Evolutionary conservation across 2,888 invertebrate species (phyloP), one percentile per base, ranked within the genome.

Genomic region (Thyatira batis): DNA sequence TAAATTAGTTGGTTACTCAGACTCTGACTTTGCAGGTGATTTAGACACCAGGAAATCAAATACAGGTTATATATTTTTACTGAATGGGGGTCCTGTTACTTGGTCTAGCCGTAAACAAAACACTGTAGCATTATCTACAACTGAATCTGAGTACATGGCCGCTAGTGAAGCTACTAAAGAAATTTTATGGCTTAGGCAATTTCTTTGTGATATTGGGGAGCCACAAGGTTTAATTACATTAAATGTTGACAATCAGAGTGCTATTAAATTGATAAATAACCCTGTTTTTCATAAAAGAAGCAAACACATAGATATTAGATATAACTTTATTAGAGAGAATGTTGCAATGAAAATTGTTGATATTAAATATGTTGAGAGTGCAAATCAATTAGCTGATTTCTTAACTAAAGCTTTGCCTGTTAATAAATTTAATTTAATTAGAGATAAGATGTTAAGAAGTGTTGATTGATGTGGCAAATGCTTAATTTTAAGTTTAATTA

Each of bases 61-160:
- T 30, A 62, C 67, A 1, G 70, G 69, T 3, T 71, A 69, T 43
- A 61, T 71, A n/a, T 69, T 69, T 55, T 21, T 57, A 5, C 44
- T 70, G 53, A 71, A 71, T 63, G 65, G 67, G 0, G 69, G 68
- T n/a, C 65, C 67, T n/a, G 45, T 71, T 1, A 55, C 68, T 39
- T 68, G 67, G 65, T 51, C 45, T 9, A 67, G 63, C 23, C 57
- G 56, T 20, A 69, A 69, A 52, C 71, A 69, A 51, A 54, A 58
- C 9, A 60, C 55, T 30, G 46, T 58, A 44, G 62, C 65, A 25
- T 53, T 66, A 10, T 69, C 68, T 2, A 64, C 63, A 6, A 67
- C 61, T 8, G 64, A 66, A 10, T 46, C 65, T 8, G 61, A 66
- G 27, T 67, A 51, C 53, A 50, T 65, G 44, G 68, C 66, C 33